Percentiles rank a stretch among this genome's conserved stretches.
Evolutionary conservation across 1,140 invertebrate species (phyloP).

Genomic region (Trinorchestia longiramus): DNA sequence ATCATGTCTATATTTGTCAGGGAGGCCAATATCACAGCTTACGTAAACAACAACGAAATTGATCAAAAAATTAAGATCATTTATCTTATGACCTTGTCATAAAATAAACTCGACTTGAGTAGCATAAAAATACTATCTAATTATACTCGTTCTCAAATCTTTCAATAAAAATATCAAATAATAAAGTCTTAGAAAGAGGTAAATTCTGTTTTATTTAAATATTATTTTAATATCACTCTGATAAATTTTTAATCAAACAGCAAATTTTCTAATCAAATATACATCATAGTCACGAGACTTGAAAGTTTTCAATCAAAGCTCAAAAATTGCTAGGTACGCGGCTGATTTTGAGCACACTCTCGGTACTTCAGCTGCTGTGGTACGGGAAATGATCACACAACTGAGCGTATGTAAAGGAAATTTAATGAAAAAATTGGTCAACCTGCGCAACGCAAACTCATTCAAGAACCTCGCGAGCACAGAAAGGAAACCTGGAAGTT

Average conservation of each 20-base stretch:
- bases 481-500: not conserved
- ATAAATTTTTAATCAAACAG: not conserved
- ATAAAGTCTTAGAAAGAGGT: no score
- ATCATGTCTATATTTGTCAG: no score
- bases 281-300: not conserved
- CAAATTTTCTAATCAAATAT: not conserved
- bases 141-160: no score
- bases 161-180: no score
- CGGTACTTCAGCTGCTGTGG: not conserved
- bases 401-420: not conserved
- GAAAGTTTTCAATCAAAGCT: not conserved
- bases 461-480: slow-evolving; percentile 8
- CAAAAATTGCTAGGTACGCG: not conserved
- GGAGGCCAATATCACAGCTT: no score
- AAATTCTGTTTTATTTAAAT: no score
- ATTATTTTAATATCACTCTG: not conserved
- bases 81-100: no score
- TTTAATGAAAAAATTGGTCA: not conserved
- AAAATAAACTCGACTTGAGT: no score
- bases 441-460: slow-evolving; percentile 1
- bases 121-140: no score
- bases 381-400: not conserved
- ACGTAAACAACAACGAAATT: no score
- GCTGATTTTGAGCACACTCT: not conserved
- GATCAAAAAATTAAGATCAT: no score